phyloP scores from a whole-genome alignment of 2,113 vertebrate genomes.

The Pelvicachromis taeniatus region DNA sequence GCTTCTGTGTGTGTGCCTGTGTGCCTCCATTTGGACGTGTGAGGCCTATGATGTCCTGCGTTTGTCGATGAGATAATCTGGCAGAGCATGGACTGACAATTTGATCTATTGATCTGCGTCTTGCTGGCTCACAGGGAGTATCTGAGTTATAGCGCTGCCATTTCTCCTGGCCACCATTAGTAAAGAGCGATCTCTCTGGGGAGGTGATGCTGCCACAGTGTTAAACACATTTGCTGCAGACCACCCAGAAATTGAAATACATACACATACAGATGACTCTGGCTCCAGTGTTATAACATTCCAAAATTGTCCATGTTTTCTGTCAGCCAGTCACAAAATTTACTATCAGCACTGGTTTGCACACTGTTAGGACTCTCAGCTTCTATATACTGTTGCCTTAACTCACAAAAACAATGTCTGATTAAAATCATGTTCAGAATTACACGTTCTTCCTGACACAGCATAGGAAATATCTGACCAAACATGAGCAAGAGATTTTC shows the following conservation, averaged over 20 bases:
- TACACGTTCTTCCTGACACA: background rate
- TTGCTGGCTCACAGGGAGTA: constrained; percentile 35
- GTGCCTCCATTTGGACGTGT: constrained; percentile 7
- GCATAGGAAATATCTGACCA: background rate
- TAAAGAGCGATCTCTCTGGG: constrained; percentile 17
- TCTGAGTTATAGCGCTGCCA: constrained; percentile 61
- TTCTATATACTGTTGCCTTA: background rate
- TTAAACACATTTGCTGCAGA: constrained; percentile 12
- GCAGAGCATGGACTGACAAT: constrained; percentile 56
- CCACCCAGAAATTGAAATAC: background rate
- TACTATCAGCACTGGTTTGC: background rate
- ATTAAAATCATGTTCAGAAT: background rate
- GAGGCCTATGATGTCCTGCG: constrained; percentile 33
- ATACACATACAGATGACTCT: background rate
- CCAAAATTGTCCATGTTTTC: background rate
- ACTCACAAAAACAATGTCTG: background rate
- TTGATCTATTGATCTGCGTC: constrained; percentile 65
- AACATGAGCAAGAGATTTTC: background rate
- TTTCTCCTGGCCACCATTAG: constrained; percentile 33
- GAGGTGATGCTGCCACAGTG: constrained; percentile 2
- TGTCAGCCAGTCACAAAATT: background rate
- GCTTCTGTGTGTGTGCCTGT: background rate
- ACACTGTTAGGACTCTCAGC: background rate
- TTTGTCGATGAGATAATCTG: constrained; percentile 62
- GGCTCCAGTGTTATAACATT: background rate